These are phyloP conservation scores for Heteropelma amictum DNA, from an alignment of 2,888 invertebrate genomes.

Conservation along the genomic window DNA sequence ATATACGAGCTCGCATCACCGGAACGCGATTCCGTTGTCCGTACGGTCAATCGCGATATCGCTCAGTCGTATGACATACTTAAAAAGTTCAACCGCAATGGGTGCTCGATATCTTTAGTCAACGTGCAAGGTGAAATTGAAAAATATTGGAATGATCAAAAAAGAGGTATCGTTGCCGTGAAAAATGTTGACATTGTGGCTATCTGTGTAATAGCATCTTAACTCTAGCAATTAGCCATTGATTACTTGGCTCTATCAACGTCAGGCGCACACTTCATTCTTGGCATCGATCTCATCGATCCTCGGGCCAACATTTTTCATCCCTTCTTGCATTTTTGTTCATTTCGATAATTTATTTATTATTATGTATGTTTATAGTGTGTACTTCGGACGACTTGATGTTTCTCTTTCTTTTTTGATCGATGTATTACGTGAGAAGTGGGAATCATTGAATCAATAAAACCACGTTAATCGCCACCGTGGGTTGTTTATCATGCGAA, in stretches of 20 bases:
- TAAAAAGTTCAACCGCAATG: slow-evolving; percentile 33
- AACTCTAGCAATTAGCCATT: neutral
- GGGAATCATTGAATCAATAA: slow-evolving; percentile 38
- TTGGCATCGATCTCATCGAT: slow-evolving; percentile 7
- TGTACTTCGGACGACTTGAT: slow-evolving; percentile 62
- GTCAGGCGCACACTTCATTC: neutral
- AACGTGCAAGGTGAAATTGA: slow-evolving; percentile 34
- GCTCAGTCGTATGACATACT: slow-evolving; percentile 59
- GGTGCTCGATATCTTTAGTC: slow-evolving; percentile 45
- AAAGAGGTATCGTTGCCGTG: no score
- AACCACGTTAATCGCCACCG: slow-evolving; percentile 20
- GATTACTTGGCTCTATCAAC: slow-evolving; percentile 29
- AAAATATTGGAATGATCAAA: neutral
- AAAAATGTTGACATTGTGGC: no score
- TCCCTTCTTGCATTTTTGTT: slow-evolving; percentile 1
- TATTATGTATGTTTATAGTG: slow-evolving; percentile 47
- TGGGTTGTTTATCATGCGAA: neutral
- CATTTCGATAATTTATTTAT: slow-evolving; percentile 8
- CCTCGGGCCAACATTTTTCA: neutral
- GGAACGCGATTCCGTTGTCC: slow-evolving; percentile 58
- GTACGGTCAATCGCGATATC: slow-evolving; percentile 55
- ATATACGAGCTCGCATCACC: slow-evolving; percentile 38
- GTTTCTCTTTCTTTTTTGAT: slow-evolving; percentile 51
- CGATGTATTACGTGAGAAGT: slow-evolving; percentile 30
- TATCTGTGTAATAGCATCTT: no score